Percentiles rank a stretch among this genome's conserved stretches.
Evolutionary conservation across 2,797 vertebrate species (phyloP).

Genomic region (Allobates femoralis): DNA sequence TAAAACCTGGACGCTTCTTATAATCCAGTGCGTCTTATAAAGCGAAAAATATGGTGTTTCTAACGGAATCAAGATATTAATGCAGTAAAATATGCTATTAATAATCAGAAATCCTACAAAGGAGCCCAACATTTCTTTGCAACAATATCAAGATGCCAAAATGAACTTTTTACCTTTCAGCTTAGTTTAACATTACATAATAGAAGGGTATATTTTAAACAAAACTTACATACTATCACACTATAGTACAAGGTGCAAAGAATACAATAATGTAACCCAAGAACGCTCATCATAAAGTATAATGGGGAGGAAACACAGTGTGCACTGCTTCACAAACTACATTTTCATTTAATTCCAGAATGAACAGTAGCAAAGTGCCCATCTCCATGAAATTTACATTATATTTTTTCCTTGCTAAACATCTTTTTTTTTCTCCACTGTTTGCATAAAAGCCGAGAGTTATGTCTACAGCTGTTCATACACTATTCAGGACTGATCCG

Average conservation of each 20-base stretch:
- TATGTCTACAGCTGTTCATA: constrained; percentile 63
- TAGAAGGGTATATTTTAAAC: not conserved
- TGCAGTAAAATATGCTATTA: not conserved
- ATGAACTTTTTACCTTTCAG: not conserved
- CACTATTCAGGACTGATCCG: constrained; percentile 54
- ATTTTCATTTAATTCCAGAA: constrained; percentile 56
- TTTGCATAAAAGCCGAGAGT: constrained; percentile 59
- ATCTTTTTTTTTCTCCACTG: constrained; percentile 48
- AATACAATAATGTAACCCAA: constrained; percentile 16
- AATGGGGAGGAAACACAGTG: constrained; percentile 42
- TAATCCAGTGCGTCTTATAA: too few species aligned
- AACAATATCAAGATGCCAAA: not conserved
- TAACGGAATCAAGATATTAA: too few species aligned
- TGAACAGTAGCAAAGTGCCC: constrained; percentile 46
- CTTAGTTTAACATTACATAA: not conserved
- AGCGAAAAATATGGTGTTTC: too few species aligned
- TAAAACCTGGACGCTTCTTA: too few species aligned
- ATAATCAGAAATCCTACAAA: not conserved
- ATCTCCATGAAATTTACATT: constrained; percentile 60
- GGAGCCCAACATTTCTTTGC: not conserved
- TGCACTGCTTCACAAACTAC: constrained; percentile 46
- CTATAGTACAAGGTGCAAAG: not conserved
- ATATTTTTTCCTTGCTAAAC: constrained; percentile 53
- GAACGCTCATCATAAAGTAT: constrained; percentile 42
- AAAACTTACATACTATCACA: not conserved